Evolutionary conservation across 2,797 vertebrate species (phyloP).

Genomic region (Cossypha polioptera): DNA sequence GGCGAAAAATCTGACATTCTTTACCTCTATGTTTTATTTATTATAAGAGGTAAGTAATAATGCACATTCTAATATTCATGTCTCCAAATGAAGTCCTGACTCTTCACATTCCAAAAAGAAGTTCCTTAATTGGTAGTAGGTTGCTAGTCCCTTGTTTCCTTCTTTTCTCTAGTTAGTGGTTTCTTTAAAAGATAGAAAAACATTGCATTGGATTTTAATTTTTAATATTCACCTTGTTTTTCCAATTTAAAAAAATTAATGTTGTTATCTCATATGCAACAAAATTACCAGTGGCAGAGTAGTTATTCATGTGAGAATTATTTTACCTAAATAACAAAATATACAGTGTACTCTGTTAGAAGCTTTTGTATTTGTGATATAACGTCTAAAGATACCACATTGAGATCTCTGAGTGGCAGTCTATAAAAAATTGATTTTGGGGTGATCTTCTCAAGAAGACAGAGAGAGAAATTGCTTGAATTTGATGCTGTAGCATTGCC

Average conservation of each 20-base stretch:
- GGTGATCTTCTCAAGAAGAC: background rate
- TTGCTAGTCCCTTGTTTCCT: background rate
- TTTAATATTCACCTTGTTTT: background rate
- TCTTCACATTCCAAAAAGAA: background rate
- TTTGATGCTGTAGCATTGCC: background rate
- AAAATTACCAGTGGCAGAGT: background rate
- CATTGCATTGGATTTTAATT: background rate
- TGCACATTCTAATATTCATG: background rate
- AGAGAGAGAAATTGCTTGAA: background rate
- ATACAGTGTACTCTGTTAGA: background rate
- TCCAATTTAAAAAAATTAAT: background rate
- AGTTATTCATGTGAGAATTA: background rate
- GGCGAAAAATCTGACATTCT: background rate
- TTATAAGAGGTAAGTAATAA: background rate
- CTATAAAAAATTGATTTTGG: background rate
- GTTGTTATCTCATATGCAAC: background rate
- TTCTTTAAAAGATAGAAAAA: background rate
- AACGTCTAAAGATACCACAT: background rate
- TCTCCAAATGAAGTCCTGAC: background rate
- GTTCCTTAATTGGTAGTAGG: background rate
- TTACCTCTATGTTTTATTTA: background rate
- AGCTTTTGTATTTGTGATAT: background rate
- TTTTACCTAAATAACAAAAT: background rate
- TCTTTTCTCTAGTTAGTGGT: background rate
- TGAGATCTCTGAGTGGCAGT: background rate